A percentile compares a stretch with the other conserved stretches of the same genome.
These are phyloP conservation scores for Drosophila nigrodunni DNA, from an alignment of 1,140 invertebrate genomes.

Conservation along the genomic window DNA sequence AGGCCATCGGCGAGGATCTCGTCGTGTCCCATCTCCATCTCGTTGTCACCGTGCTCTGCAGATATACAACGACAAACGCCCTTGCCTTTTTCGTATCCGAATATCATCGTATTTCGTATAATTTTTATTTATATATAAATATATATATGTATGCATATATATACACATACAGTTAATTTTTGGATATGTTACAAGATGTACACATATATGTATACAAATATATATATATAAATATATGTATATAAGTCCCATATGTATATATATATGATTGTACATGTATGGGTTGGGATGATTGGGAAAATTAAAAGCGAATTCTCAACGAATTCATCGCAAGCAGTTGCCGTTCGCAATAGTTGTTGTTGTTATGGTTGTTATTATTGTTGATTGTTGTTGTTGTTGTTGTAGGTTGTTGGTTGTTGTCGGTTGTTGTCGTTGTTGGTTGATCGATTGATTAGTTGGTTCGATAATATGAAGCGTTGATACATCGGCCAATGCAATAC, in stretches of 20 bases:
- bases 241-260: constrained; percentile 20
- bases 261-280: constrained; percentile 52
- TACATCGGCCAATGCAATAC: constrained; percentile 67
- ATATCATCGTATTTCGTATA: constrained; percentile 37
- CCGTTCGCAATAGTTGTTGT: constrained; percentile 71
- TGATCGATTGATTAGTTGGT: constrained; percentile 30
- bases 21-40: constrained; percentile 89
- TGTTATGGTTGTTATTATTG: constrained; percentile 52
- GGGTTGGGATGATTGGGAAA: constrained; percentile 61
- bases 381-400: constrained; percentile 24
- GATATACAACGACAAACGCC: constrained; percentile 87
- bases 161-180: constrained; percentile 45
- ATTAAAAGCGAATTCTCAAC: constrained; percentile 70
- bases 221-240: constrained; percentile 33
- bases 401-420: constrained; percentile 28
- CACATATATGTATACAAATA: constrained; percentile 40
- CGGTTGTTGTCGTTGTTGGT: constrained; percentile 43
- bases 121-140: constrained; percentile 4
- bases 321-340: constrained; percentile 75
- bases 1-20: constrained; percentile 93
- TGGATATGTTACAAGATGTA: constrained; percentile 33
- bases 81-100: constrained; percentile 85
- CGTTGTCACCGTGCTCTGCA: constrained; percentile 87
- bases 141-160: constrained; percentile 58
- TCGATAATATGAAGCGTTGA: constrained; percentile 31